phyloP scores from a whole-genome alignment of 2,797 vertebrate genomes.

The Hydrolagus colliei region DNA sequence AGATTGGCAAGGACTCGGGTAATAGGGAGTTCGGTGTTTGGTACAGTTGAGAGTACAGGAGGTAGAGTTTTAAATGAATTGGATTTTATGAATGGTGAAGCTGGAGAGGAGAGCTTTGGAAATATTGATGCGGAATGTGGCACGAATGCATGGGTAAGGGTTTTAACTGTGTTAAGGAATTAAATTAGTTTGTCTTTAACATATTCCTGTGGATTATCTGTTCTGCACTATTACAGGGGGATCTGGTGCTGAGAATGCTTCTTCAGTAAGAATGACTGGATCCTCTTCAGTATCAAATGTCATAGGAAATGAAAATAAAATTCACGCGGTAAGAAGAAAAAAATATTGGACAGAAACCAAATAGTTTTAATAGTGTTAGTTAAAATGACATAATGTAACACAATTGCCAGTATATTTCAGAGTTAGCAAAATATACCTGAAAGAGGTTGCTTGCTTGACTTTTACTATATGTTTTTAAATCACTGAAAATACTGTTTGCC shows the following conservation, averaged over 20 bases:
- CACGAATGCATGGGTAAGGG: too few relatives aligned
- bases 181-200: not conserved
- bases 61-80: too few relatives aligned
- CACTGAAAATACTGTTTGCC: too few relatives aligned
- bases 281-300: not conserved
- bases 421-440: not conserved
- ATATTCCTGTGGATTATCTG: not conserved
- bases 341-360: not conserved
- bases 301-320: constrained; percentile 3
- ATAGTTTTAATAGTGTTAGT: not conserved
- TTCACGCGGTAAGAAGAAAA: constrained; percentile 1
- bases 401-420: not conserved
- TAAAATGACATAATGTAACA: not conserved
- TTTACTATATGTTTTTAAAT: not conserved
- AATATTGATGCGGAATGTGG: too few relatives aligned
- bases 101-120: too few relatives aligned
- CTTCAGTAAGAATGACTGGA: not conserved
- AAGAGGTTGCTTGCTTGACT: not conserved
- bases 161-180: too few relatives aligned
- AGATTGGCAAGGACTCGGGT: too few relatives aligned
- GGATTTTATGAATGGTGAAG: too few relatives aligned
- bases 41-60: too few relatives aligned
- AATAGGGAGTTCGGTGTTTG: too few relatives aligned
- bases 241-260: not conserved
- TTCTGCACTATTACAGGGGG: constrained; percentile 17